Evolutionary conservation across 2,888 invertebrate species (phyloP).

Genomic region (Mayetiola destructor): DNA sequence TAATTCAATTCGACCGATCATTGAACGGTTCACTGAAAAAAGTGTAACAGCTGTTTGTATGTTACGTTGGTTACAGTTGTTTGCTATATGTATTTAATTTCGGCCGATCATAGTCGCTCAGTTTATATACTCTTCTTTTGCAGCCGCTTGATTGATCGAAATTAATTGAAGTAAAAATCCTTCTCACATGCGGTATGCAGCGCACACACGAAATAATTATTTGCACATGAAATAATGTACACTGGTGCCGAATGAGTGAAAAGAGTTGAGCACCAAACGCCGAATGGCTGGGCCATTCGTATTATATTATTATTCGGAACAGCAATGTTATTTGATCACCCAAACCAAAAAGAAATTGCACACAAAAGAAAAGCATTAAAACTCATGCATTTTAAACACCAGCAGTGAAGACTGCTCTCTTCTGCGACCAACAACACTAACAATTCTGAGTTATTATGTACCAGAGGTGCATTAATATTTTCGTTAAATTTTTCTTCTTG

Average conservation of each 20-base stretch:
- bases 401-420: no score
- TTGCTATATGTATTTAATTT: no score
- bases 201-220: background rate
- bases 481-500: no score
- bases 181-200: background rate
- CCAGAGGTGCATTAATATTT: no score
- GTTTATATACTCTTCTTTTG: no score
- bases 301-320: background rate
- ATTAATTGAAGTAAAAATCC: background rate
- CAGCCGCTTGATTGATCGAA: background rate
- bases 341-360: background rate
- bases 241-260: background rate
- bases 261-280: background rate
- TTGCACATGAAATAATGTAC: background rate
- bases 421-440: no score
- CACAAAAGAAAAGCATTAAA: background rate
- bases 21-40: no score
- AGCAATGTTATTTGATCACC: constrained; percentile 2
- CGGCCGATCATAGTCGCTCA: no score
- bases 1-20: no score
- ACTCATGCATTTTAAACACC: no score
- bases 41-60: constrained; percentile 3
- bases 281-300: background rate
- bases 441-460: no score
- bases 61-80: background rate